Base-by-base conservation (phyloP, 1,140 invertebrate genomes). In the Bombus balteatus region DNA sequence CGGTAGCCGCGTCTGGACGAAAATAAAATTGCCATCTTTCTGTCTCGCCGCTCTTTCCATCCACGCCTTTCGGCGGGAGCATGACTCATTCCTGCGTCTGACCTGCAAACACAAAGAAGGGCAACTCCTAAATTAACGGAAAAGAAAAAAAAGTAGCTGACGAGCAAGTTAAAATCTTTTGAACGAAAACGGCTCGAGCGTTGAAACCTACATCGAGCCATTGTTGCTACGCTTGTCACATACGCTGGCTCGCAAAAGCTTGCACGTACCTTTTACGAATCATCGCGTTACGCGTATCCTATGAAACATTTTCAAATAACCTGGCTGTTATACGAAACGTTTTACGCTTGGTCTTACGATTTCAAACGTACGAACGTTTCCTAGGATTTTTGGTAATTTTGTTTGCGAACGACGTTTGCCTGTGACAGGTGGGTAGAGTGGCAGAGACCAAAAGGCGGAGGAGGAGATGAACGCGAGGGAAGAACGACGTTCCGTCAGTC, bases 1-100 rank as follows among this genome's bases (percentile, higher is more conserved):
- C 79, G 88, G 87, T 90, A 91, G 87, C 74, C 87, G 89, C 79
- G 90, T 90, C 89, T 90, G 85, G 90, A 91, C 90, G 74, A 87
- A 91, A 91, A 91, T 91, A 91, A 91, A 85, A 79, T 84, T 90
- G 79, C 81, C 90, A 89, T 91, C 80, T 87, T 91, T 86, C 80
- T 81, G 88, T 90, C 89, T 81, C 72, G 80, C 72, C 82, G 82
- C 43, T 82, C 82, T 89, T 89, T 87, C 82, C 76, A 88, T 85
- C 77, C 81, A 62, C 47, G 77, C 86, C 75, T 90, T 89, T 85
- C 84, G 80, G 47, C 76, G 43, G n/a, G 37, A 72, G 66, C 65
- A 10, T 87, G 62, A 68, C 83, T 83, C 73, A 77, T 32, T 41
- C 62, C 65, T 5, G 22, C 59, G 57, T 82, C 59, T 75, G 57